These are phyloP conservation scores for Tribolium castaneum DNA, from an alignment of 1,140 invertebrate species.

Conservation along the genomic window DNA sequence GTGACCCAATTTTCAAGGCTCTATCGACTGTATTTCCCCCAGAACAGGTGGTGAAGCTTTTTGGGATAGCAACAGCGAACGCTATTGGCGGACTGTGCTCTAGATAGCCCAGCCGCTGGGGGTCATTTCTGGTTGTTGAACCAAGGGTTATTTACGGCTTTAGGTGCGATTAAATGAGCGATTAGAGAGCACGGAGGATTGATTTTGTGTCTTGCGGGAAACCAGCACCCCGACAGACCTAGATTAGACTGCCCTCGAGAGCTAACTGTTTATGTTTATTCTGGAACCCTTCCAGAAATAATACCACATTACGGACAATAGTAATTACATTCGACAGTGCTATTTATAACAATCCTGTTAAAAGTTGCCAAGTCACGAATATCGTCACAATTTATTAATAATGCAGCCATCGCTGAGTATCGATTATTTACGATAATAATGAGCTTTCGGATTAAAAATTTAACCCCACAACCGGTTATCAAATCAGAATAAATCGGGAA, in stretches of 20 bases:
- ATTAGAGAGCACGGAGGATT: constrained; percentile 4
- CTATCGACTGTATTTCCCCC: constrained; percentile 18
- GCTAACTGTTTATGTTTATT: not conserved
- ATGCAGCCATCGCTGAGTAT: not conserved
- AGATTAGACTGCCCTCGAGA: constrained; percentile 2
- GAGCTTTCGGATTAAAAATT: not conserved
- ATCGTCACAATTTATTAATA: not conserved
- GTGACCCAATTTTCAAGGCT: constrained; percentile 36
- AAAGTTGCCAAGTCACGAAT: not conserved
- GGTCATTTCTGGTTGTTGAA: constrained; percentile 33
- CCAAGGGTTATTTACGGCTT: constrained; percentile 16
- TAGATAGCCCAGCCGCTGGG: not conserved
- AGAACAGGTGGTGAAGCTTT: constrained; percentile 69
- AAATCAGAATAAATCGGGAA: not conserved
- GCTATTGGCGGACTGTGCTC: not conserved
- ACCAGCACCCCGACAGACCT: not conserved
- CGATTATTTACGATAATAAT: not conserved
- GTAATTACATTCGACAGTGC: not conserved
- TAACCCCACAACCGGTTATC: not conserved
- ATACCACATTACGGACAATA: not conserved
- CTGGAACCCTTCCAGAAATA: not conserved
- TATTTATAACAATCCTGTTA: not conserved
- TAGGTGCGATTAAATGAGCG: constrained; percentile 21
- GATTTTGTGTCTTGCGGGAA: constrained; percentile 10
- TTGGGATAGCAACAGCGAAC: constrained; percentile 12